Conservation (phyloP, 2,797 vertebrate genomes). For the Nasua narica region DNA sequence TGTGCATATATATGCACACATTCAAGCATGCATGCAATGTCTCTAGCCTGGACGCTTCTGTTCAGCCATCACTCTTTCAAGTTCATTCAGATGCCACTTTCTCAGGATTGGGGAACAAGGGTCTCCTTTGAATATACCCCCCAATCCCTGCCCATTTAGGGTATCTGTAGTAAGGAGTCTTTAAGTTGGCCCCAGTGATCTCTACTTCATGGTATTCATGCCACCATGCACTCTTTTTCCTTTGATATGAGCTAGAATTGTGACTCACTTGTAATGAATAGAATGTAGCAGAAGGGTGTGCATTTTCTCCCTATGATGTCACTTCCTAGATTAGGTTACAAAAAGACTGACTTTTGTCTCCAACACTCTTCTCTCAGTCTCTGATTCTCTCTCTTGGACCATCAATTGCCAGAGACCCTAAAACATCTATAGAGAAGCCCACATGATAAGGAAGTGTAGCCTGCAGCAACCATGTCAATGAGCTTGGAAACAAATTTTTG, state of each 20-base stretch:
- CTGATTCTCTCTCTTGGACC: background rate
- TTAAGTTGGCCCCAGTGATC: background rate
- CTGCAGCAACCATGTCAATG: background rate
- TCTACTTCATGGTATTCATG: background rate
- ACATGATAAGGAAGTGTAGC: background rate
- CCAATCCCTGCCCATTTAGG: background rate
- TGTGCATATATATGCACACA: fast-evolving
- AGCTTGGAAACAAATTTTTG: conserved; percentile 7
- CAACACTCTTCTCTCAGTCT: background rate
- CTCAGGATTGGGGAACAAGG: background rate
- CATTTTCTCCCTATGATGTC: background rate
- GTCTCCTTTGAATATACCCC: background rate
- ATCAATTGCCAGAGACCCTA: background rate
- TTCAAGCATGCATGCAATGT: background rate
- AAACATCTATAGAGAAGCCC: background rate
- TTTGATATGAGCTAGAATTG: background rate
- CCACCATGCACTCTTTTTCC: background rate
- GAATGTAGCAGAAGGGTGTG: background rate
- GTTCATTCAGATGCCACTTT: background rate
- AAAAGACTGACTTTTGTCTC: background rate
- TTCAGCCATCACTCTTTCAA: background rate
- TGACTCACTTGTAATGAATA: background rate
- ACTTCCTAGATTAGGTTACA: background rate
- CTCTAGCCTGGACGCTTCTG: background rate
- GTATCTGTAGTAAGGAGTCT: background rate